phyloP scores from a whole-genome alignment of 2,113 vertebrate genomes.

The Charina bottae region DNA sequence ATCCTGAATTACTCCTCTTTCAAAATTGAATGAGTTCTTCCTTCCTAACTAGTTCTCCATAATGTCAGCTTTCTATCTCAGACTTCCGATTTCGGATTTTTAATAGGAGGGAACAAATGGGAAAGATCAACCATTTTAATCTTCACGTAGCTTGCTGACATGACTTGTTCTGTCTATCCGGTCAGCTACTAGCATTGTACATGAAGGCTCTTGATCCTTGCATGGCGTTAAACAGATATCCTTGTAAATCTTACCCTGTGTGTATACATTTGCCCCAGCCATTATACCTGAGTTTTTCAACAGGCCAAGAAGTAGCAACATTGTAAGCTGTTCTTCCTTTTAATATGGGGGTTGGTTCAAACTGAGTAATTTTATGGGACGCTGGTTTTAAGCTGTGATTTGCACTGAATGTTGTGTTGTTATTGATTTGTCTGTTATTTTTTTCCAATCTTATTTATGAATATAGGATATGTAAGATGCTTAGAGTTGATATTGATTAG shows the following conservation, averaged over 20 bases:
- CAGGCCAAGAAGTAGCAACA: too few relatives aligned
- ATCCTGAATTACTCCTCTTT: background rate
- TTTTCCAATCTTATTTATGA: too few relatives aligned
- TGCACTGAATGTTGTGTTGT: too few relatives aligned
- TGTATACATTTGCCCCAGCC: background rate
- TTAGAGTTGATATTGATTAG: too few relatives aligned
- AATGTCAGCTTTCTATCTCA: background rate
- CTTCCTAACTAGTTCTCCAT: background rate
- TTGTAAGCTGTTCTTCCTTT: too few relatives aligned
- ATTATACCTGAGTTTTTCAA: too few relatives aligned
- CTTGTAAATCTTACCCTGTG: background rate
- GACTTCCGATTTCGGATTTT: background rate
- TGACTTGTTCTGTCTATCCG: background rate
- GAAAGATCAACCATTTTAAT: background rate
- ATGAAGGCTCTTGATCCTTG: conserved; percentile 21
- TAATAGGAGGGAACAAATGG: background rate
- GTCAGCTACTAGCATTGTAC: background rate
- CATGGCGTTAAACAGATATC: background rate
- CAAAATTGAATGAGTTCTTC: background rate
- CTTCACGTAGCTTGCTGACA: background rate
- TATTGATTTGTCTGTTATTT: too few relatives aligned
- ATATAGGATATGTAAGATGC: too few relatives aligned
- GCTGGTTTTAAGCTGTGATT: too few relatives aligned
- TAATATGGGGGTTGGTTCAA: too few relatives aligned
- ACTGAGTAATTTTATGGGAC: too few relatives aligned